These are phyloP conservation scores for Torymus aiolomorphi DNA, from an alignment of 2,888 invertebrate species.

Conservation along the genomic window DNA sequence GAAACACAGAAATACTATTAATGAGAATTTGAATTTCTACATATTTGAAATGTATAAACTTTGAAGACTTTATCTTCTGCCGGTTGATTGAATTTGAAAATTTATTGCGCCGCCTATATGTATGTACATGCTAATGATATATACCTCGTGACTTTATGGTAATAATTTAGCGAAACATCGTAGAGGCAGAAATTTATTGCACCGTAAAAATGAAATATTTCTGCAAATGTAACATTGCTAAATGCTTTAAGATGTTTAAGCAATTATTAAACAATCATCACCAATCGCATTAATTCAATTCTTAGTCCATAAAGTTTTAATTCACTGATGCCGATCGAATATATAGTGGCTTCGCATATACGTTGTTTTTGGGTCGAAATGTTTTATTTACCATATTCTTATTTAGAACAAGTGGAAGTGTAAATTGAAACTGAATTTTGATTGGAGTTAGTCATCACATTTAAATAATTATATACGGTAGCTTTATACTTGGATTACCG, in stretches of 20 bases:
- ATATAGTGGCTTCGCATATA: not conserved
- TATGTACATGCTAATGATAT: slow-evolving; percentile 37
- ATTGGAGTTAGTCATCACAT: slow-evolving; percentile 51
- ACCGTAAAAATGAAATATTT: slow-evolving; percentile 14
- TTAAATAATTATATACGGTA: slow-evolving; percentile 47
- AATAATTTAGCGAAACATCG: slow-evolving; percentile 40
- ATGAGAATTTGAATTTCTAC: not conserved
- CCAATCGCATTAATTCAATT: not conserved
- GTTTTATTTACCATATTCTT: slow-evolving; percentile 28
- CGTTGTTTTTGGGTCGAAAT: not conserved
- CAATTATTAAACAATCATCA: slow-evolving; percentile 24
- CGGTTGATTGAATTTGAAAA: slow-evolving; percentile 30
- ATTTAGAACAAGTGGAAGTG: slow-evolving; percentile 55
- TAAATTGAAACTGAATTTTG: slow-evolving; percentile 49
- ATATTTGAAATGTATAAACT: not conserved
- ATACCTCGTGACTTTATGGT: slow-evolving; percentile 27
- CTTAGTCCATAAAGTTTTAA: no score
- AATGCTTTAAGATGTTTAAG: slow-evolving; percentile 6
- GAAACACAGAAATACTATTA: no score
- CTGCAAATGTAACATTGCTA: not conserved
- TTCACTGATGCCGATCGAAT: no score
- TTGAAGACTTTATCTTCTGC: slow-evolving; percentile 8
- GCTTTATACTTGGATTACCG: slow-evolving; percentile 36
- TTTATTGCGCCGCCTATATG: slow-evolving; percentile 33
- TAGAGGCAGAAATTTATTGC: slow-evolving; percentile 26